phyloP scores from a whole-genome alignment of 1,140 invertebrate genomes.

The Portunus trituberculatus region DNA sequence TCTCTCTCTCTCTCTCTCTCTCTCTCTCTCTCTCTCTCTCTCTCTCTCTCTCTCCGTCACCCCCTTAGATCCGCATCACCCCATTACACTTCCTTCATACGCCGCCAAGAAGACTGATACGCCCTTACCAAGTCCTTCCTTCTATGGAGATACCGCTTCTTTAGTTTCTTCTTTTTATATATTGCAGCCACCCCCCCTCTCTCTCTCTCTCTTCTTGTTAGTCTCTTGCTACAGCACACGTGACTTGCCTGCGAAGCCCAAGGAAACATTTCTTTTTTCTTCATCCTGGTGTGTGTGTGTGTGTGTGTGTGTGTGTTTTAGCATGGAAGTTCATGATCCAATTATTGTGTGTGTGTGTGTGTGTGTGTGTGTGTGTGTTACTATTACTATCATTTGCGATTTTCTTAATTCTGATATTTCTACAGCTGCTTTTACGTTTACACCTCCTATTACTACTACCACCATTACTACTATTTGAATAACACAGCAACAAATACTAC shows the following conservation, averaged over 20 bases:
- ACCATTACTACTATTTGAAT: neutral
- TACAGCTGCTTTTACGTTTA: neutral
- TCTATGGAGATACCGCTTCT: no score
- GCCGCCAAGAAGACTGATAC: neutral
- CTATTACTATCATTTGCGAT: neutral
- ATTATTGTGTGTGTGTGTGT: slow-evolving; percentile 35
- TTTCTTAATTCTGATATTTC: neutral
- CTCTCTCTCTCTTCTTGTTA: no score
- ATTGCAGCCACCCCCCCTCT: neutral
- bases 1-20: slow-evolving; percentile 11
- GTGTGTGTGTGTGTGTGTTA: slow-evolving; percentile 15
- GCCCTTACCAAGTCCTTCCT: neutral
- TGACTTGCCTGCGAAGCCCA: neutral
- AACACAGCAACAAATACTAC: neutral
- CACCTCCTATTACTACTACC: neutral
- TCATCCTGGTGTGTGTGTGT: slow-evolving; percentile 12
- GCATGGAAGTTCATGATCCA: neutral
- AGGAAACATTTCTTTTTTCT: neutral
- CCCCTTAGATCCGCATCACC: neutral
- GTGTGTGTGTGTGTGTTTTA: slow-evolving; percentile 34
- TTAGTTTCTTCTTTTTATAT: neutral
- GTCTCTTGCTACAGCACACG: neutral
- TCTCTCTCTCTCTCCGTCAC: neutral
- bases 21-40: slow-evolving; percentile 11
- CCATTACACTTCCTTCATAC: neutral